Percentiles rank a stretch among this genome's conserved stretches.
phyloP scores from a whole-genome alignment of 53 echinoderm and acorn worm genomes.

The Echinarachnius parma region DNA sequence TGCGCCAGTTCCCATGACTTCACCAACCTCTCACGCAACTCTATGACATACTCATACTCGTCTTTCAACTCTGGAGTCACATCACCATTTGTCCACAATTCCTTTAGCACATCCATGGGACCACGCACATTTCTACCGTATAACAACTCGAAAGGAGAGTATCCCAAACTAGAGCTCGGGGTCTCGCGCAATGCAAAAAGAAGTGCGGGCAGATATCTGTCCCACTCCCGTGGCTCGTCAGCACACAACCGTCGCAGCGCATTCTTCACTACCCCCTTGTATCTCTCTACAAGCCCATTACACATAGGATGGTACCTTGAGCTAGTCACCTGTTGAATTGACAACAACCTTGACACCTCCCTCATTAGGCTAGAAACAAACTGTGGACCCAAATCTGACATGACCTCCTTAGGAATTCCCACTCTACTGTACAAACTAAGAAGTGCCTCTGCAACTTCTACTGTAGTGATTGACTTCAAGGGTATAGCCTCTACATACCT shows the following conservation, averaged over 20 bases:
- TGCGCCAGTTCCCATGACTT: slow-evolving; percentile 22
- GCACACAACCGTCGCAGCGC: slow-evolving; percentile 13
- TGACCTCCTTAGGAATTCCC: slow-evolving; percentile 37
- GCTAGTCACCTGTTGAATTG: slow-evolving; percentile 12
- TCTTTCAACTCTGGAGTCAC: slow-evolving; percentile 5
- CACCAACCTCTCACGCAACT: slow-evolving; percentile 12
- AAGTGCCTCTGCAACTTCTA: slow-evolving; percentile 47
- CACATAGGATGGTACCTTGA: slow-evolving; percentile 34
- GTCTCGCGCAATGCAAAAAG: slow-evolving; percentile 28
- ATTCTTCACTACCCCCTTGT: slow-evolving; percentile 22
- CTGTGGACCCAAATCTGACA: slow-evolving; percentile 49
- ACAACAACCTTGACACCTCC: slow-evolving; percentile 23
- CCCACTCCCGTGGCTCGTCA: slow-evolving; percentile 34
- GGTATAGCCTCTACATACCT: slow-evolving; percentile 39
- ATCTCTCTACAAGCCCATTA: slow-evolving; percentile 33
- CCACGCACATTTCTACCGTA: slow-evolving; percentile 33
- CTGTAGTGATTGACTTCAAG: slow-evolving; percentile 44
- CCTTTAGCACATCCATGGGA: slow-evolving; percentile 23
- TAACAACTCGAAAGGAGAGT: slow-evolving; percentile 24
- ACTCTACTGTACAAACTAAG: slow-evolving; percentile 46
- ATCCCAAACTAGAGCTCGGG: slow-evolving; percentile 20
- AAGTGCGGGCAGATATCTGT: slow-evolving; percentile 22
- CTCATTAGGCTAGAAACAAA: slow-evolving; percentile 47
- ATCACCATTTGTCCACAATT: slow-evolving; percentile 29
- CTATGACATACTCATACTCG: slow-evolving; percentile 36